Evolutionary conservation across 2,113 vertebrate genomes (phyloP).

Genomic region (Rhea americana): DNA sequence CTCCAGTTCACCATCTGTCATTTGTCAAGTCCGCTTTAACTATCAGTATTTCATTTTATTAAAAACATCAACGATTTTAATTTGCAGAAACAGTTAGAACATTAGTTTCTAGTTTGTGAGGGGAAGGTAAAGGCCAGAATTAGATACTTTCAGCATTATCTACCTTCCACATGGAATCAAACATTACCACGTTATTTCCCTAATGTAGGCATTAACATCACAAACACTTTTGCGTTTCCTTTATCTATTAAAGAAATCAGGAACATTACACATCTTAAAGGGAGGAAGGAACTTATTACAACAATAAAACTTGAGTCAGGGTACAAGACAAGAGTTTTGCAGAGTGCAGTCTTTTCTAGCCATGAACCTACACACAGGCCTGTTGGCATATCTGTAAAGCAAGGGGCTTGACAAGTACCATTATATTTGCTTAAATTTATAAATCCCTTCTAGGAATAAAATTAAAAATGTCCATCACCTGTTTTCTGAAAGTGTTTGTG

Average conservation of each 20-base stretch:
- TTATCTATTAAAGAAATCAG: not conserved
- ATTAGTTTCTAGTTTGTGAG: not conserved
- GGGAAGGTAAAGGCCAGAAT: conserved; percentile 38
- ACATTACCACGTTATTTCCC: conserved; percentile 13
- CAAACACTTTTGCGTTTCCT: not conserved
- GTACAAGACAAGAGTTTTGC: rapidly evolving
- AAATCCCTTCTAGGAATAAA: not conserved
- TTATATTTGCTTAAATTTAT: not conserved
- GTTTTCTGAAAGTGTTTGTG: not conserved
- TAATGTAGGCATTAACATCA: conserved; percentile 8
- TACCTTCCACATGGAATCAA: not conserved
- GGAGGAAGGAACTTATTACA: conserved; percentile 34
- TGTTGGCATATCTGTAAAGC: not conserved
- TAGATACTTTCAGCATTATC: conserved; percentile 8
- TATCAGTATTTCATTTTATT: conserved; percentile 34
- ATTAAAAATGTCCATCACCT: not conserved
- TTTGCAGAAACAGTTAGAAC: conserved; percentile 36
- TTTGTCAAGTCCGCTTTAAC: conserved; percentile 17
- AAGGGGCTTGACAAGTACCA: conserved; percentile 1
- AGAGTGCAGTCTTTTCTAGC: not conserved
- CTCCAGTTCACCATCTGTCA: conserved; percentile 25
- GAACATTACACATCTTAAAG: not conserved
- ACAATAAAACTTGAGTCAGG: not conserved
- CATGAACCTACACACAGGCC: not conserved
- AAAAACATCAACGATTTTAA: conserved; percentile 13